Evolutionary conservation across 2,797 vertebrate genomes (phyloP).

Genomic region (Rhinella marina): DNA sequence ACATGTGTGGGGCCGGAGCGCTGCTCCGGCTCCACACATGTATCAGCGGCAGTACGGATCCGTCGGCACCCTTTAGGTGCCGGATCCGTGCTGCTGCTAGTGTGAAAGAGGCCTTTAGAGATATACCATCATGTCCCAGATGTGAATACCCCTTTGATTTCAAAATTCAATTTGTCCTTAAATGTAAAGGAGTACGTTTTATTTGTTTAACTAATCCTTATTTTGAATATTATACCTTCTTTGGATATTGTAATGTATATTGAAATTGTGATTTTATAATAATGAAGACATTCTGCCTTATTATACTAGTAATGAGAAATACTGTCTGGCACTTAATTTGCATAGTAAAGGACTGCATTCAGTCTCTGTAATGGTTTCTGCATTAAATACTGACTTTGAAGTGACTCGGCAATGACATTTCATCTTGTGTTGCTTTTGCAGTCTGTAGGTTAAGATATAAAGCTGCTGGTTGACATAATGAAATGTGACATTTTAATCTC

Average conservation of each 20-base stretch:
- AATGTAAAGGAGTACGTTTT: background rate
- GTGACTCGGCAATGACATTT: constrained; percentile 41
- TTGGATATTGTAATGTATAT: background rate
- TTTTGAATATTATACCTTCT: background rate
- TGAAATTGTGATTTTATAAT: background rate
- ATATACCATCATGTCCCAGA: too few relatives aligned
- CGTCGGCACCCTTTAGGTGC: too few relatives aligned
- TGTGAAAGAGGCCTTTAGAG: too few relatives aligned
- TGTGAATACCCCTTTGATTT: too few relatives aligned
- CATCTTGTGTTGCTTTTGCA: constrained; percentile 50
- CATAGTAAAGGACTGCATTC: background rate
- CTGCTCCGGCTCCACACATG: too few relatives aligned
- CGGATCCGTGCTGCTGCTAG: too few relatives aligned
- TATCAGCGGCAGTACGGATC: too few relatives aligned
- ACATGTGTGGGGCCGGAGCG: too few relatives aligned
- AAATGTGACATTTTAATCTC: constrained; percentile 62
- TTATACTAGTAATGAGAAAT: background rate
- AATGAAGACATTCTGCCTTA: background rate
- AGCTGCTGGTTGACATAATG: constrained; percentile 49
- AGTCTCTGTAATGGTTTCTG: constrained; percentile 28
- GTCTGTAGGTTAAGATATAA: constrained; percentile 54
- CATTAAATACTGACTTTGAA: constrained; percentile 50
- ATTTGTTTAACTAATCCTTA: background rate
- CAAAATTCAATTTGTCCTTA: background rate
- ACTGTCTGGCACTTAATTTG: background rate